A percentile compares a stretch with the other conserved stretches of the same genome.
phyloP scores from a whole-genome alignment of 2,797 vertebrate genomes.

The Mus spretus region DNA sequence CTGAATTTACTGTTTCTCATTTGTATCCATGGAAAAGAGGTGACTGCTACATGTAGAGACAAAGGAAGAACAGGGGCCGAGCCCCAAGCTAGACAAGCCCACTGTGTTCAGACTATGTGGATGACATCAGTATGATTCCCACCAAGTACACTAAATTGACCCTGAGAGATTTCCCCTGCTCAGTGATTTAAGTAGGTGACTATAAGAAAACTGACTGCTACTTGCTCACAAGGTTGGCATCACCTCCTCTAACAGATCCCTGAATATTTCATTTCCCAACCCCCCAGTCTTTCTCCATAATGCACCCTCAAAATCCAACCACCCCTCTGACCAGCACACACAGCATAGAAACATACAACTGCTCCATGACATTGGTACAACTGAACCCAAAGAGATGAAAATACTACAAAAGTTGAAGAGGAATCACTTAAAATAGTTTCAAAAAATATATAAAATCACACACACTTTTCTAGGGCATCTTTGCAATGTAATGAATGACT shows the following conservation, averaged over 20 bases:
- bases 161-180: conserved; percentile 77
- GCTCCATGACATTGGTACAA: conserved; percentile 68
- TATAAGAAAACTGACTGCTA: conserved; percentile 70
- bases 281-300: neutral
- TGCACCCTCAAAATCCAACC: neutral
- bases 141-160: conserved; percentile 82
- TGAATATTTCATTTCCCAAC: neutral
- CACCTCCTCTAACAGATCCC: conserved; percentile 56
- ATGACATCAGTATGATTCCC: conserved; percentile 74
- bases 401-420: conserved; percentile 45
- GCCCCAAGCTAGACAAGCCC: conserved; percentile 66
- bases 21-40: conserved; percentile 59
- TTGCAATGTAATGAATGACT: conserved; percentile 69
- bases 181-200: conserved; percentile 60
- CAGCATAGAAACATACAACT: neutral
- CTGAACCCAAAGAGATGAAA: conserved; percentile 59
- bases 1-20: conserved; percentile 72
- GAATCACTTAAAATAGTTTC: conserved; percentile 63
- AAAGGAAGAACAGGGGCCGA: conserved; percentile 64
- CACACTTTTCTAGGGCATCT: conserved; percentile 57
- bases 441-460: conserved; percentile 70
- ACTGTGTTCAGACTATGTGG: conserved; percentile 59
- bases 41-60: conserved; percentile 59
- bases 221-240: conserved; percentile 77
- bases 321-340: neutral